Evolutionary conservation across 1,140 invertebrate genomes (phyloP).

Genomic region (Homarus americanus): DNA sequence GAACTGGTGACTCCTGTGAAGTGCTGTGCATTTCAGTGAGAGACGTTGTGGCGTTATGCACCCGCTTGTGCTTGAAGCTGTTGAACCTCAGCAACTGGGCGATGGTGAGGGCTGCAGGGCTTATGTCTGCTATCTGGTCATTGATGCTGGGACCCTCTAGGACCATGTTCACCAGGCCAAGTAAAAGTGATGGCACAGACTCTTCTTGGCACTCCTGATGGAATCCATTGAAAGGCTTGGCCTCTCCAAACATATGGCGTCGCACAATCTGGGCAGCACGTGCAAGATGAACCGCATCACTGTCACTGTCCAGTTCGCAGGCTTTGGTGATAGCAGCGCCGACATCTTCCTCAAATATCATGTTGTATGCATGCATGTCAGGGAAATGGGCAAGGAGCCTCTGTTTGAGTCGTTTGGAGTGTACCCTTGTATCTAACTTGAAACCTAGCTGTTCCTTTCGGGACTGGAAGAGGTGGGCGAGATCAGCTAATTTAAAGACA

Average conservation of each 20-base stretch:
- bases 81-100: slow-evolving; percentile 51
- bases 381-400: slow-evolving; percentile 39
- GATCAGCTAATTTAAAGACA: slow-evolving; percentile 31
- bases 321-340: slow-evolving; percentile 54
- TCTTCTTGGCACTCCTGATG: slow-evolving; percentile 38
- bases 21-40: slow-evolving; percentile 20
- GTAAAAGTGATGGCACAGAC: slow-evolving; percentile 21
- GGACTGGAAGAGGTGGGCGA: slow-evolving; percentile 29
- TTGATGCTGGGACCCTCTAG: too few relatives aligned
- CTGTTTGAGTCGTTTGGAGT: slow-evolving; percentile 35
- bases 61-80: slow-evolving; percentile 43
- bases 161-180: slow-evolving; percentile 33
- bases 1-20: slow-evolving; percentile 7
- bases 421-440: too few relatives aligned
- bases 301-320: slow-evolving; percentile 46
- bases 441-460: too few relatives aligned
- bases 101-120: neutral
- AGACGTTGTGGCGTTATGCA: neutral
- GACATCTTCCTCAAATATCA: slow-evolving; percentile 47
- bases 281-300: slow-evolving; percentile 47
- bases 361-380: slow-evolving; percentile 27
- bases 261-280: slow-evolving; percentile 16
- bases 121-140: too few relatives aligned
- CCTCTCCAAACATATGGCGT: slow-evolving; percentile 45
- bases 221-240: slow-evolving; percentile 46